Evolutionary conservation across 2,888 invertebrate species (phyloP), one percentile per base, ranked within the genome.

Genomic region (Isoperla grammatica): DNA sequence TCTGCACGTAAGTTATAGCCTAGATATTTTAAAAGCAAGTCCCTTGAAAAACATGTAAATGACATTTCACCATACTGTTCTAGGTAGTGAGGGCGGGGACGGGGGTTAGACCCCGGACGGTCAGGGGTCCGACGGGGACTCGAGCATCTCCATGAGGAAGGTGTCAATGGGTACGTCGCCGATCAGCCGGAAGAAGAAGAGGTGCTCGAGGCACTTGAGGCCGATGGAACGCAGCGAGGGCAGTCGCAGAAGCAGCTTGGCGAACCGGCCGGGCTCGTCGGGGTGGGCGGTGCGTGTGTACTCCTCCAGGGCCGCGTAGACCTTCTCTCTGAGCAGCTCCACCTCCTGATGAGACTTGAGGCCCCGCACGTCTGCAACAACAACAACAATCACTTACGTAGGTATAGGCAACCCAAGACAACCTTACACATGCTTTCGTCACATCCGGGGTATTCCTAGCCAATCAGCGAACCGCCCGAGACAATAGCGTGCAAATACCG

Each of bases 231-330:
- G 84, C 49, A 95, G 81, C 20, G 94, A 90, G 5, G 95, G 95
- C 70, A 95, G 78, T 65, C 95, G 87, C 60, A 95, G 78, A 59
- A 98, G 79, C 11, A 99, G 79, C 73, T 98, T 94, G 39, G 98
- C 97, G 76, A 99, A 97, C 50, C 99, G 81, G 4, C 95, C 95
- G 42, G 94, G 90, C 71, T 98, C 97, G 22, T 88, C 85, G 23
- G 94, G 89, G 78, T 93, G 92, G 65, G 87, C 84, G 37, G 85
- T 82, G 64, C 92, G 86, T 65, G 92, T 92, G 78, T 99, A 96
- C 71, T 97, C 95, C 76, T 99, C 97, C 68, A 99, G 80, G 57
- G 95, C 90, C 4, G 92, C 89, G 75, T 96, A 99, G 3, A 84
- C 94, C 79, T 95, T 96, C 77, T 98, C 96, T 64, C 99, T 82